Percentiles rank a stretch among this genome's conserved stretches.
These are phyloP conservation scores for Hesperia comma DNA, from an alignment of 2,888 invertebrate genomes.

Conservation along the genomic window DNA sequence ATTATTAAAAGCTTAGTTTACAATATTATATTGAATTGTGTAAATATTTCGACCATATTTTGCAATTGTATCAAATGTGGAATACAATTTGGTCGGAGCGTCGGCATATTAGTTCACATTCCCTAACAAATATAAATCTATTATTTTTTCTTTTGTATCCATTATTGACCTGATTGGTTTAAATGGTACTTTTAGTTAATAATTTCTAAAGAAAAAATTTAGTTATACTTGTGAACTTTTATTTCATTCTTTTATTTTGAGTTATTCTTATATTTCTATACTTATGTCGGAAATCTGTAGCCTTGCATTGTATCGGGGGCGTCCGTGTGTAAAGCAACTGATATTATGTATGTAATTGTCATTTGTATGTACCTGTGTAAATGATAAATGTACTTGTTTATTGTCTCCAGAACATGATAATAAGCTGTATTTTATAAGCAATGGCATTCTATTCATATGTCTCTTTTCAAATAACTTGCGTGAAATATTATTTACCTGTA, in stretches of 20 bases:
- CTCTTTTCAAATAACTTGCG: background rate
- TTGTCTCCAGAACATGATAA: background rate
- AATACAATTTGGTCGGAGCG: constrained; percentile 29
- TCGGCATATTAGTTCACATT: constrained; percentile 31
- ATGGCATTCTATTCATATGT: constrained; percentile 7
- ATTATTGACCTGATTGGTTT: no score
- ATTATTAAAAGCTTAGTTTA: constrained; percentile 30
- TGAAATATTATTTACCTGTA: background rate
- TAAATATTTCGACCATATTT: constrained; percentile 34
- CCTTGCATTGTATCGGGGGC: constrained; percentile 26
- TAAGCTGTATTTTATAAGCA: constrained; percentile 15
- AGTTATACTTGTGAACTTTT: constrained; percentile 1
- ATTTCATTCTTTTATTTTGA: background rate
- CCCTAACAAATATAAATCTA: constrained; percentile 29
- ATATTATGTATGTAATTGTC: constrained; percentile 26
- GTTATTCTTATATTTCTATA: background rate
- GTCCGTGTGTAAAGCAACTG: constrained; percentile 20
- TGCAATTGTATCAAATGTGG: constrained; percentile 37
- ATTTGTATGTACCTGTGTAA: constrained; percentile 28
- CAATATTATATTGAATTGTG: constrained; percentile 23
- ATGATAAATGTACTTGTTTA: constrained; percentile 8
- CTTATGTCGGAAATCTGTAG: constrained; percentile 12
- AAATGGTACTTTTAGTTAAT: no score
- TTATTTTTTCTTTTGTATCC: background rate
- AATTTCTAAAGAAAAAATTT: no score